Percentiles rank a stretch among this genome's conserved stretches.
Evolutionary conservation across 2,888 invertebrate genomes (phyloP).

Genomic region (Trachelus troglodyta): DNA sequence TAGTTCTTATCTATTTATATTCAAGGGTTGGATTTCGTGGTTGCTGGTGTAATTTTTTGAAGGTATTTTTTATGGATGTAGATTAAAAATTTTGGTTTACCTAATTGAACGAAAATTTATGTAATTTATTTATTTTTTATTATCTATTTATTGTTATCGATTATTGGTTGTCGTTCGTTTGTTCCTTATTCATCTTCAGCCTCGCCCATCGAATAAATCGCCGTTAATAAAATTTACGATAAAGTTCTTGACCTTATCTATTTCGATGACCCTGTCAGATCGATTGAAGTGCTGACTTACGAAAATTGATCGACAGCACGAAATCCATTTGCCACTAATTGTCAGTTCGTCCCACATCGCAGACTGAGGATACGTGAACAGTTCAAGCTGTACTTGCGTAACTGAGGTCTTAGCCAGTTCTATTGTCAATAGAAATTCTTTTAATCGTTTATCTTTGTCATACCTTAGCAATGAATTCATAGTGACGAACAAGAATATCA

Average conservation of each 20-base stretch:
- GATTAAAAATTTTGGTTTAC: too few species aligned
- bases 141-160: too few species aligned
- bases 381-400: background rate
- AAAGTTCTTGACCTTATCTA: background rate
- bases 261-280: background rate
- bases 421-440: background rate
- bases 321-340: conserved; percentile 3
- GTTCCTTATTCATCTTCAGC: background rate
- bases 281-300: background rate
- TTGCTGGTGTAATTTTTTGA: too few species aligned
- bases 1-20: too few species aligned
- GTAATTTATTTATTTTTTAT: too few species aligned
- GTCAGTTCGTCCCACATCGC: background rate
- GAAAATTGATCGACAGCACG: background rate
- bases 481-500: background rate
- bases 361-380: background rate
- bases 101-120: too few species aligned
- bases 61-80: too few species aligned
- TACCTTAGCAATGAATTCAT: background rate
- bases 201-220: background rate
- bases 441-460: background rate
- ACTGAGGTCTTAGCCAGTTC: background rate
- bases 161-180: too few species aligned
- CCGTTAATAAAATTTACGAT: too few species aligned
- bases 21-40: too few species aligned